These are phyloP conservation scores for Hemibagrus wyckioides DNA, from an alignment of 2,113 vertebrate genomes.

Conservation along the genomic window DNA sequence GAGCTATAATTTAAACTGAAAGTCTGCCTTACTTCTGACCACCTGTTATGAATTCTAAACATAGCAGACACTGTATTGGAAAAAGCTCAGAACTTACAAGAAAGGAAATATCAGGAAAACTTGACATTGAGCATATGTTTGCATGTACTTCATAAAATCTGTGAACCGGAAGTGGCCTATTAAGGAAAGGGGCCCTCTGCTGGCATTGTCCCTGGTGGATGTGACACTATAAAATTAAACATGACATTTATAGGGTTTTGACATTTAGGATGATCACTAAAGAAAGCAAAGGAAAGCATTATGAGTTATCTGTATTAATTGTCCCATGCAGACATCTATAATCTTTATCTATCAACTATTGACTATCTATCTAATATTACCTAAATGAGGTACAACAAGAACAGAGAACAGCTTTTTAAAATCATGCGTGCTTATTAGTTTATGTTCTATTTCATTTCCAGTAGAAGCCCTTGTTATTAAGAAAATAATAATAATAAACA, in stretches of 20 bases:
- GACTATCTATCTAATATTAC: neutral
- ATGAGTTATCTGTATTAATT: constrained; percentile 57
- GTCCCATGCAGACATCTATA: constrained; percentile 54
- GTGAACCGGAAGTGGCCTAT: neutral
- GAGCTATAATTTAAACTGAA: too few relatives aligned
- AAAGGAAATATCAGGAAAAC: too few relatives aligned
- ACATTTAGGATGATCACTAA: neutral
- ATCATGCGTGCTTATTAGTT: neutral
- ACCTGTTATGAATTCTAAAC: too few relatives aligned
- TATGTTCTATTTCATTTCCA: neutral
- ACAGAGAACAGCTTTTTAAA: neutral
- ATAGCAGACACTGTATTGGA: too few relatives aligned
- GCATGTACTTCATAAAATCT: too few relatives aligned
- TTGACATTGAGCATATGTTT: too few relatives aligned
- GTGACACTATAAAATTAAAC: neutral
- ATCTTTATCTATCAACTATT: neutral
- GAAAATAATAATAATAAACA: neutral
- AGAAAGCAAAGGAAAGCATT: neutral
- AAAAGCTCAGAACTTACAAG: too few relatives aligned
- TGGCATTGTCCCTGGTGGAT: neutral
- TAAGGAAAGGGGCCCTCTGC: neutral
- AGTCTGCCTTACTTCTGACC: too few relatives aligned
- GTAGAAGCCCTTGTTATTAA: neutral
- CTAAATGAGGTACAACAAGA: neutral
- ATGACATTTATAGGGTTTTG: neutral